These are phyloP conservation scores for Bujurquina vittata DNA, from an alignment of 2,113 vertebrate species.

Conservation along the genomic window DNA sequence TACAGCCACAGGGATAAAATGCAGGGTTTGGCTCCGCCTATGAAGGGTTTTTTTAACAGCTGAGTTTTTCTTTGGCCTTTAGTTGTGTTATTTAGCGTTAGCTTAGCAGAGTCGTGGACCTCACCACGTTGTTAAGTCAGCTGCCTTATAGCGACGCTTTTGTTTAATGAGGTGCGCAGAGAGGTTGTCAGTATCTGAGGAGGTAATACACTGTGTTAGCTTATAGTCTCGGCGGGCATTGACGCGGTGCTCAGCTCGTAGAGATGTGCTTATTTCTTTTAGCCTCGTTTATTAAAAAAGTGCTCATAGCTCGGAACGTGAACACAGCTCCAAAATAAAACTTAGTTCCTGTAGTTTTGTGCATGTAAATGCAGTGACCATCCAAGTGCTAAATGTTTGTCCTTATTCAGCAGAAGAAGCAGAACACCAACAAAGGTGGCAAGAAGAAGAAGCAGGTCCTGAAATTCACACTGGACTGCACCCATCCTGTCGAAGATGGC, in stretches of 20 bases:
- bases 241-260: not conserved
- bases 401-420: slow-evolving; percentile 73
- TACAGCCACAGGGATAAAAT: rapidly evolving
- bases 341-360: not conserved
- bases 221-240: not conserved
- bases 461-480: slow-evolving; percentile 96
- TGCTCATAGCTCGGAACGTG: too few relatives aligned
- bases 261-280: not conserved
- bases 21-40: not conserved
- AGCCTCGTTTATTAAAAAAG: not conserved
- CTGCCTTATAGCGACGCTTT: not conserved
- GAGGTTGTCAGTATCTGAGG: not conserved
- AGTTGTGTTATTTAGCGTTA: not conserved
- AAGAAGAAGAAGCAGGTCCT: slow-evolving; percentile 97
- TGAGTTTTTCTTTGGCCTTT: slow-evolving; percentile 12
- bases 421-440: slow-evolving; percentile 80
- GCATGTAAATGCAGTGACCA: not conserved
- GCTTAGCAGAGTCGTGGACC: not conserved
- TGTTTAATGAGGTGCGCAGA: not conserved
- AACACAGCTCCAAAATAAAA: not conserved
- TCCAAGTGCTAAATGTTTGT: not conserved
- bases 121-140: slow-evolving; percentile 37
- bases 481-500: slow-evolving; percentile 96
- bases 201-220: not conserved
- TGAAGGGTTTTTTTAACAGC: rapidly evolving